A percentile compares a stretch with the other conserved stretches of the same genome.
These are phyloP conservation scores for Apis cerana DNA, from an alignment of 1,140 invertebrate genomes.

Conservation along the genomic window DNA sequence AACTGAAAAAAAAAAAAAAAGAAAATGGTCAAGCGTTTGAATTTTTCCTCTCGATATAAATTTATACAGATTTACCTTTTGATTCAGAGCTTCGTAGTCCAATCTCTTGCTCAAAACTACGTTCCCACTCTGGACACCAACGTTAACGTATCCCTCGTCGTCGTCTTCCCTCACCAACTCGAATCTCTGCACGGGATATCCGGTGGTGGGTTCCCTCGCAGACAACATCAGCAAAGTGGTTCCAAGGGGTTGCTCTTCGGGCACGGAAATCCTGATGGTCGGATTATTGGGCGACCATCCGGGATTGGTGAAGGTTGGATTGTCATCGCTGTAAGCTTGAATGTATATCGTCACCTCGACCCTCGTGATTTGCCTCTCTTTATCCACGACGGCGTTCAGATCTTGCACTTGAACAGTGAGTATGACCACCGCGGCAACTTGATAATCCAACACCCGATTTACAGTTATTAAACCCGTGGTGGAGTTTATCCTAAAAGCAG, in stretches of 20 bases:
- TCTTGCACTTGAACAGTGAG: constrained; percentile 89
- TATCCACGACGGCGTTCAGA: constrained; percentile 85
- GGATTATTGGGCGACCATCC: constrained; percentile 87
- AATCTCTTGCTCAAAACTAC: constrained; percentile 87
- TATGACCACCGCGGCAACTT: constrained; percentile 90
- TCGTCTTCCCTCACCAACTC: constrained; percentile 80
- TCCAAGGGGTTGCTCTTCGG: constrained; percentile 90
- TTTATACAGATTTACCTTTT: constrained; percentile 79
- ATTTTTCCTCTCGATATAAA: too few relatives aligned
- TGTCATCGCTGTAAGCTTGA: constrained; percentile 89
- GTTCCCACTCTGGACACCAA: constrained; percentile 86
- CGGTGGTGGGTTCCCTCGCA: constrained; percentile 87
- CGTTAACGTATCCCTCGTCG: constrained; percentile 81
- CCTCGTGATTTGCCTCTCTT: constrained; percentile 85
- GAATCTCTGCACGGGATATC: constrained; percentile 84
- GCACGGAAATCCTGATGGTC: constrained; percentile 85
- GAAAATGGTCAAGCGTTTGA: too few relatives aligned
- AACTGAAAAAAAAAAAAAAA: constrained; percentile 69
- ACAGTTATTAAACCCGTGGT: constrained; percentile 87
- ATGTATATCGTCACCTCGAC: constrained; percentile 90
- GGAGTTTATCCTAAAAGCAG: constrained; percentile 87
- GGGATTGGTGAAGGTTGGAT: constrained; percentile 88
- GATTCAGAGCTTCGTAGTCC: constrained; percentile 87
- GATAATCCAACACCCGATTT: constrained; percentile 87
- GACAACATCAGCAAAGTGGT: constrained; percentile 88